Evolutionary conservation across 2,888 invertebrate genomes (phyloP), one percentile per base, ranked within the genome.

Genomic region (Epiperipatus broadwayi): DNA sequence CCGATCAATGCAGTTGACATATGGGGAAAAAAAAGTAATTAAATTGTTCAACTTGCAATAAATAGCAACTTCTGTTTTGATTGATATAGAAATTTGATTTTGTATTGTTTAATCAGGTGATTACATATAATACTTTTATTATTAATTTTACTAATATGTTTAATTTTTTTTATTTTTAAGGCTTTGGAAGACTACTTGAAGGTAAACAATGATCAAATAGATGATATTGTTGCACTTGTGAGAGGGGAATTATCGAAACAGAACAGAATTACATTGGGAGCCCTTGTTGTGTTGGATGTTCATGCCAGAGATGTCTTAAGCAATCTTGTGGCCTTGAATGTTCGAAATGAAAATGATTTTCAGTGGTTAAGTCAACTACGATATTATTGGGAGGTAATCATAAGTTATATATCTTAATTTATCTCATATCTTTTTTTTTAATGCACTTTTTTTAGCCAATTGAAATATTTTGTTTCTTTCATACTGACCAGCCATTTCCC

Each of bases 251-350:
- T 63, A 22, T 55, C 57, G 29, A 57, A 57, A 46, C 61, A 63
- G 50, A 59, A 60, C 44, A 51, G 62, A 39, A 55, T 37, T 7
- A 47, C 49, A 3, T 32, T 48, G 5, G 44, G 81, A 51, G 80
- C 83, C 1, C 64, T 85, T 27, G 81, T 85, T 48, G 85, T 89
- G 15, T 70, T 89, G 36, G 87, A 87, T 56, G 87, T 63, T 18
- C 63, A 63, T 41, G 59, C 61, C 5, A 47, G 61, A 35, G 63
- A 63, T 43, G 59, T 60, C 21, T 46, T 63, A 33, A 48, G 47
- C 1, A 41, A 47, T 21, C 48, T 63, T 5, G 52, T 56, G 5
- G 48, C 52, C 5, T 45, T 48, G 8, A 46, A 52, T 1, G 50
- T 61, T 30, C 40, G 43, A n/a, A 50, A 48, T 28, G 61, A 59